phyloP scores from a whole-genome alignment of 1,140 invertebrate species.

The Caenorhabditis briggsae region DNA sequence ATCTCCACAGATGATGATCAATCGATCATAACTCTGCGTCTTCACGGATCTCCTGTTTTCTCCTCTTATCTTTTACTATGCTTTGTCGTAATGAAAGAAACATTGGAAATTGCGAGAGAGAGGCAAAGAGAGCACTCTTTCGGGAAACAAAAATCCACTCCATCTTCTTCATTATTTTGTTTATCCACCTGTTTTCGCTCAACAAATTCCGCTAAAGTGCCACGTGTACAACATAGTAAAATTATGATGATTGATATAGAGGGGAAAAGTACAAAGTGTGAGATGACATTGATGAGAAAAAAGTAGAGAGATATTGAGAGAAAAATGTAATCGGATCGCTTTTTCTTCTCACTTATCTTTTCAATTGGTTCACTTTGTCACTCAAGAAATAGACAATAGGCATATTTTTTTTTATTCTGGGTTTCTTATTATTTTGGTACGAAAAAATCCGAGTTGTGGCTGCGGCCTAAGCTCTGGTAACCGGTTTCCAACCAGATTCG shows the following conservation, averaged over 20 bases:
- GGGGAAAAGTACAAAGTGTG: background rate
- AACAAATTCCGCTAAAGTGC: background rate
- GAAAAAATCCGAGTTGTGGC: too few relatives aligned
- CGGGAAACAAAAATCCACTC: background rate
- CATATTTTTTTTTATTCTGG: background rate
- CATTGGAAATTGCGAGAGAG: background rate
- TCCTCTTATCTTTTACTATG: background rate
- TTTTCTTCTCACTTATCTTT: conserved; percentile 9
- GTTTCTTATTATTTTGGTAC: too few relatives aligned
- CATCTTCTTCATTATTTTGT: background rate
- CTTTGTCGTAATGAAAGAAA: conserved; percentile 2
- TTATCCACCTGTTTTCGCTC: conserved; percentile 12
- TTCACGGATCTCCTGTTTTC: background rate
- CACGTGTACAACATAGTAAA: too few relatives aligned
- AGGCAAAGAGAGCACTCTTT: background rate
- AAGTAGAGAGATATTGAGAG: background rate
- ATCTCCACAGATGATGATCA: background rate
- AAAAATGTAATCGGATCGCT: conserved; percentile 7
- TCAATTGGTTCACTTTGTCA: conserved; percentile 6
- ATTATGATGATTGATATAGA: too few relatives aligned
- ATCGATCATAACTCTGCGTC: conserved; percentile 39
- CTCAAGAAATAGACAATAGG: background rate
- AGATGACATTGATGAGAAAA: background rate
- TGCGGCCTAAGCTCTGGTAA: too few relatives aligned
- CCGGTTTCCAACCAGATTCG: too few relatives aligned